Evolutionary conservation across 1,140 invertebrate genomes (phyloP).

Genomic region (Zaprionus lachaisei): DNA sequence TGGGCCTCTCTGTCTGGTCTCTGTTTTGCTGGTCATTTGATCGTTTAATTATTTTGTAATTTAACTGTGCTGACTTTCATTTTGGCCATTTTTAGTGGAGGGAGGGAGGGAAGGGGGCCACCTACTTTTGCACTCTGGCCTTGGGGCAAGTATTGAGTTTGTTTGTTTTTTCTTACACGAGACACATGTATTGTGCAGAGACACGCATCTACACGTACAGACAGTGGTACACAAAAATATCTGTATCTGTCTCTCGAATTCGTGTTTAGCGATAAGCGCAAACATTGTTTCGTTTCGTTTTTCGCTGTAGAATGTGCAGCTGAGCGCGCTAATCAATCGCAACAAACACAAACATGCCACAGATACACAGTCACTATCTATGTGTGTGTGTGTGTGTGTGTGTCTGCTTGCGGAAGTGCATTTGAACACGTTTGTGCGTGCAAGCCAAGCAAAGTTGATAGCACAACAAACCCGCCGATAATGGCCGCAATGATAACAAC

Average conservation of each 20-base stretch:
- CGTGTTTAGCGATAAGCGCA: conserved; percentile 31
- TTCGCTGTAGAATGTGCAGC: conserved; percentile 32
- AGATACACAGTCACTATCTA: neutral
- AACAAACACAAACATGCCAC: conserved; percentile 27
- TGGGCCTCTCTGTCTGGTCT: neutral
- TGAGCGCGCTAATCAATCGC: conserved; percentile 19
- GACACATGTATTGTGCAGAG: conserved; percentile 31
- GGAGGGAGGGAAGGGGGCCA: conserved; percentile 20
- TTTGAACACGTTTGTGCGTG: conserved; percentile 79
- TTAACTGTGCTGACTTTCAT: conserved; percentile 67
- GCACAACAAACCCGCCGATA: conserved; percentile 41
- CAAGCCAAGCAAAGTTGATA: conserved; percentile 41
- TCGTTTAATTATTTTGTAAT: conserved; percentile 58
- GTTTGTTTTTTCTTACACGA: conserved; percentile 8
- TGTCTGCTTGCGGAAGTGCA: conserved; percentile 71
- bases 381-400: conserved; percentile 5
- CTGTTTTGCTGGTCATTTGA: conserved; percentile 63
- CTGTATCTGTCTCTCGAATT: conserved; percentile 47
- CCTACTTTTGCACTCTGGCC: conserved; percentile 64
- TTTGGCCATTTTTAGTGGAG: conserved; percentile 6
- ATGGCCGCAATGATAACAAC: conserved; percentile 20
- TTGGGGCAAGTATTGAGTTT: conserved; percentile 64
- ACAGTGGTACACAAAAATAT: conserved; percentile 15
- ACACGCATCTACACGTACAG: conserved; percentile 26
- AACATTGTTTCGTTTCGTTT: conserved; percentile 7